These are phyloP conservation scores for Drosophila mayaguana DNA, from an alignment of 2,888 invertebrate genomes.

Conservation along the genomic window DNA sequence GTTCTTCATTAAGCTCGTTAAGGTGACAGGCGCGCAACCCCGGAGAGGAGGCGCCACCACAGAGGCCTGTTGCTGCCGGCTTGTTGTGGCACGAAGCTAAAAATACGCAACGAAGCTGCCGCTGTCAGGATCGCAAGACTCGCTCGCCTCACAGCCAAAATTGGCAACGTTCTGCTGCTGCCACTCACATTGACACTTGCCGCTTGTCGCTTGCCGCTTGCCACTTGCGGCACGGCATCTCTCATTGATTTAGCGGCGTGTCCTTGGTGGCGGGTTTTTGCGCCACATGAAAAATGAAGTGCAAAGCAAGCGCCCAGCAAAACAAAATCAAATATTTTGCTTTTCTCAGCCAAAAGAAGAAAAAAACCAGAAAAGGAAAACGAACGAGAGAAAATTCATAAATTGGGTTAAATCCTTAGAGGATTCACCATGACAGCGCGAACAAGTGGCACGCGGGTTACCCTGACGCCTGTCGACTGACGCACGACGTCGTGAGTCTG, in stretches of 20 bases:
- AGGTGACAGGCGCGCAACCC: slow-evolving; percentile 63
- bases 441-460: slow-evolving; percentile 71
- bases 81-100: slow-evolving; percentile 16
- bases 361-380: slow-evolving; percentile 25
- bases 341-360: slow-evolving; percentile 40
- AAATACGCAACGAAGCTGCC: slow-evolving; percentile 28
- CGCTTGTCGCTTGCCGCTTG: slow-evolving; percentile 25
- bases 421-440: slow-evolving; percentile 81
- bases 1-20: slow-evolving; percentile 80
- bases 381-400: slow-evolving; percentile 65
- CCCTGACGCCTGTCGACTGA: slow-evolving; percentile 56
- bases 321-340: slow-evolving; percentile 78
- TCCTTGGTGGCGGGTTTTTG: slow-evolving; percentile 54
- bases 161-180: slow-evolving; percentile 67
- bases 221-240: slow-evolving; percentile 30
- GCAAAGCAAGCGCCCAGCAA: slow-evolving; percentile 64
- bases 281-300: slow-evolving; percentile 74
- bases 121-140: slow-evolving; percentile 41
- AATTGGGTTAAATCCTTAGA: slow-evolving; percentile 83
- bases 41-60: slow-evolving; percentile 13
- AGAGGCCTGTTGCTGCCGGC: slow-evolving; percentile 56
- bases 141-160: slow-evolving; percentile 51
- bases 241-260: slow-evolving; percentile 58
- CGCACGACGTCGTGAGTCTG: too few species aligned
- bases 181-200: slow-evolving; percentile 72